phyloP scores from a whole-genome alignment of 2,113 vertebrate species.

The Cranoglanis bouderius region DNA sequence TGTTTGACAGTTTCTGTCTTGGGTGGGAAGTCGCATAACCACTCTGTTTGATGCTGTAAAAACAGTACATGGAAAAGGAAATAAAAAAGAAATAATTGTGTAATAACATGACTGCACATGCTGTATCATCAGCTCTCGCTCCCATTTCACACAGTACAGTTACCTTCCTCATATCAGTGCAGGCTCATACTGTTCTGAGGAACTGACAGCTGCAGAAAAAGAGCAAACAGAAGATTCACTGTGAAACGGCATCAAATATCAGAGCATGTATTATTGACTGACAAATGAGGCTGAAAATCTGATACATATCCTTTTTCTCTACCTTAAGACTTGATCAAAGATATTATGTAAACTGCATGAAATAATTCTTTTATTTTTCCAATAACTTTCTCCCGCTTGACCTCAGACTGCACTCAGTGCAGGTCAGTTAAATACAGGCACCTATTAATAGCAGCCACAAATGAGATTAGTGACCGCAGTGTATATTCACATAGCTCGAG shows the following conservation, averaged over 20 bases:
- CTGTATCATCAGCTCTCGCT: background rate
- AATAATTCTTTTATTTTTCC: background rate
- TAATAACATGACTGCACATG: slow-evolving; percentile 28
- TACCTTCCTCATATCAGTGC: slow-evolving; percentile 19
- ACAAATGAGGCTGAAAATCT: background rate
- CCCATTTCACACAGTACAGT: background rate
- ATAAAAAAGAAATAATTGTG: slow-evolving; percentile 1
- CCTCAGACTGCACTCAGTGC: slow-evolving; percentile 69
- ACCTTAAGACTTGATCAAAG: background rate
- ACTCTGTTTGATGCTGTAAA: slow-evolving; percentile 1
- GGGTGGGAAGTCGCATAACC: background rate
- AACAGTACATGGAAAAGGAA: slow-evolving; percentile 3
- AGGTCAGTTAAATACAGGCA: background rate
- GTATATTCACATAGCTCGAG: slow-evolving; percentile 80
- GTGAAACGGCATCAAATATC: slow-evolving; percentile 2
- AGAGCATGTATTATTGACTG: background rate
- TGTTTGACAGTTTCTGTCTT: slow-evolving; percentile 30
- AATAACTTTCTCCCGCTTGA: background rate
- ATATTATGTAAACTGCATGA: background rate
- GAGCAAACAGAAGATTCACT: background rate
- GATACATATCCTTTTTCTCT: background rate
- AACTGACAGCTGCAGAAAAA: slow-evolving; percentile 23
- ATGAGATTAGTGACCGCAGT: slow-evolving; percentile 54
- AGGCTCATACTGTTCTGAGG: background rate
- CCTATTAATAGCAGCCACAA: slow-evolving; percentile 73